Evolutionary conservation across 2,113 vertebrate genomes (phyloP).

Genomic region (Pandion haliaetus): DNA sequence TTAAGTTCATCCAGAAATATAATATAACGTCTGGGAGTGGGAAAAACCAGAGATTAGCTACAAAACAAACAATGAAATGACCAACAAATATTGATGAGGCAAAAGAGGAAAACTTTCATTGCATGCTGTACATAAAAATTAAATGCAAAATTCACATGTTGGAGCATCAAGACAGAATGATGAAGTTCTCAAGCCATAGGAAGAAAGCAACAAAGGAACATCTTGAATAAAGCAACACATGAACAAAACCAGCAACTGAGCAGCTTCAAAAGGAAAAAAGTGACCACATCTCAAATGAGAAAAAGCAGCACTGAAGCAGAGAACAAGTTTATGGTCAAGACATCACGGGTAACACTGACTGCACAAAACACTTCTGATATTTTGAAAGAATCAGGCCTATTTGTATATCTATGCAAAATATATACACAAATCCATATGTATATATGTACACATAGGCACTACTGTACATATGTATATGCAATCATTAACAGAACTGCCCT

Average conservation of each 20-base stretch:
- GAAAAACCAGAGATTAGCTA: background rate
- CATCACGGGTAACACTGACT: slow-evolving; percentile 45
- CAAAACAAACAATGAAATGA: slow-evolving; percentile 51
- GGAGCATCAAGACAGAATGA: background rate
- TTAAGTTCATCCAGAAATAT: slow-evolving; percentile 59
- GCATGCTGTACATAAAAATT: slow-evolving; percentile 46
- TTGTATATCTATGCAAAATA: slow-evolving; percentile 70
- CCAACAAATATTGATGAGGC: background rate
- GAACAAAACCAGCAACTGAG: background rate
- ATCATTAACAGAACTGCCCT: slow-evolving; percentile 13
- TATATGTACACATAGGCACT: slow-evolving; percentile 70
- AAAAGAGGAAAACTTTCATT: background rate
- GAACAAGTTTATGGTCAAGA: background rate
- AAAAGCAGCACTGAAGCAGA: slow-evolving; percentile 27
- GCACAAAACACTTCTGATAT: slow-evolving; percentile 28
- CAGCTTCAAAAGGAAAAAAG: slow-evolving; percentile 6
- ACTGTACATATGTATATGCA: slow-evolving; percentile 62
- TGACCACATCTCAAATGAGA: background rate
- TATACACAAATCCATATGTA: slow-evolving; percentile 73
- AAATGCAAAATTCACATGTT: slow-evolving; percentile 18
- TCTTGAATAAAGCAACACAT: background rate
- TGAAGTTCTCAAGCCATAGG: background rate
- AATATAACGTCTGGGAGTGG: background rate
- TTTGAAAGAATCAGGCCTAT: slow-evolving; percentile 47
- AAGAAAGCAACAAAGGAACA: slow-evolving; percentile 5